These are phyloP conservation scores for Notarius lentiginosus DNA, from an alignment of 2,113 vertebrate species.

Conservation along the genomic window DNA sequence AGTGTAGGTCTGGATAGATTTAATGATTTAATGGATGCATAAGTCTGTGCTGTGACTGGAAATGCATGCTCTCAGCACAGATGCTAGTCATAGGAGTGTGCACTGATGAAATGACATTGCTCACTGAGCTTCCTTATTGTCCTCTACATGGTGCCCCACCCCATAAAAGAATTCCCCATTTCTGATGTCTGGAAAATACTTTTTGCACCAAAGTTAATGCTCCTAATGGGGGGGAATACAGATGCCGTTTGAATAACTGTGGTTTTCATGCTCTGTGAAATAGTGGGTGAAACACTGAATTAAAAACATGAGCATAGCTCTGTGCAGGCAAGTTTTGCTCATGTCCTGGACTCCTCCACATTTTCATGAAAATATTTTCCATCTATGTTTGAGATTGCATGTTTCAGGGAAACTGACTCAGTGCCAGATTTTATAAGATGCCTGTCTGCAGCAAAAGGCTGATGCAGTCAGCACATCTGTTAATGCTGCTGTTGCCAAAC, in stretches of 20 bases:
- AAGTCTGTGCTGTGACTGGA: constrained; percentile 11
- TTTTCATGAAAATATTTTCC: constrained; percentile 8
- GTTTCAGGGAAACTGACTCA: constrained; percentile 1
- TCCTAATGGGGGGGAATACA: not conserved
- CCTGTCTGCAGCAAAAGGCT: not conserved
- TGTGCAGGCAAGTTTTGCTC: not conserved
- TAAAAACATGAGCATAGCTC: not conserved
- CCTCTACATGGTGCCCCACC: not conserved
- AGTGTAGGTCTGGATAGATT: not conserved
- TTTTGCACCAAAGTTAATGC: not conserved
- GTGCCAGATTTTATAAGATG: not conserved
- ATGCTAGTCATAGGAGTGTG: not conserved
- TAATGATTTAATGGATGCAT: not conserved
- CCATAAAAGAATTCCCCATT: not conserved
- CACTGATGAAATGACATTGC: not conserved
- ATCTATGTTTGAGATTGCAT: not conserved
- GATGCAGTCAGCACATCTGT: constrained; percentile 28
- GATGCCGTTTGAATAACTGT: not conserved
- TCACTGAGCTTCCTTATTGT: not conserved
- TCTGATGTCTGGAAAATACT: not conserved
- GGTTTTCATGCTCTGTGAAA: not conserved
- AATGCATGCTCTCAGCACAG: not conserved
- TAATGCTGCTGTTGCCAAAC: constrained; percentile 2
- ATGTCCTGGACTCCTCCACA: not conserved
- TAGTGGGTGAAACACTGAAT: not conserved